Evolutionary conservation across 2,113 vertebrate species (phyloP).

Genomic region (Passer montanus): DNA sequence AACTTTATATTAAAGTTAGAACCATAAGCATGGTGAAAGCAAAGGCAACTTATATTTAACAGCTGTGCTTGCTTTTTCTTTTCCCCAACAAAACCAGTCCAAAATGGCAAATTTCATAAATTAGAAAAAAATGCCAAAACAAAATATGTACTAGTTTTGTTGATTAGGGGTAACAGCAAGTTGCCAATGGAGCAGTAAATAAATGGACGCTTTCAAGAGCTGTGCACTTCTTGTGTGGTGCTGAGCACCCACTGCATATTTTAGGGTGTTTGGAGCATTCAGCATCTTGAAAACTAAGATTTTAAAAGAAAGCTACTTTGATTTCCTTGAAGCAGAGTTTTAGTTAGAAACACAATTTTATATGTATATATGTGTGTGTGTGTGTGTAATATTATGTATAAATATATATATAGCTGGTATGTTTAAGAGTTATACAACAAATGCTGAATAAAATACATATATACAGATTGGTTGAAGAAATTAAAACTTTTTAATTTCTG

Average conservation of each 20-base stretch:
- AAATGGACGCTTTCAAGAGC: not conserved
- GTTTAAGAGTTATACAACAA: not conserved
- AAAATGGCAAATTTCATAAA: not conserved
- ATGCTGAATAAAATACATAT: not conserved
- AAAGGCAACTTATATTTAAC: not conserved
- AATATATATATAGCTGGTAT: not conserved
- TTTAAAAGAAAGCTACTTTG: not conserved
- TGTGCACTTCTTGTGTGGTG: not conserved
- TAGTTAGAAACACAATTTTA: not conserved
- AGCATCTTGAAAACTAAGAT: not conserved
- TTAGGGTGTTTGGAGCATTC: not conserved
- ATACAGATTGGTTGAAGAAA: not conserved
- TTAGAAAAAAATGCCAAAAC: not conserved
- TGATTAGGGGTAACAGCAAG: not conserved
- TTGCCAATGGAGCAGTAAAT: not conserved
- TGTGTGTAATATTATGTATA: not conserved
- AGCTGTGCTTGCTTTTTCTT: not conserved
- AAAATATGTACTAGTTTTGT: not conserved
- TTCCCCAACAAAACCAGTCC: not conserved
- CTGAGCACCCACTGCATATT: not conserved
- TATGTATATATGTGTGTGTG: not conserved
- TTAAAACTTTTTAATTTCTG: not conserved
- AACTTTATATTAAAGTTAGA: not conserved
- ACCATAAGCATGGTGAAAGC: not conserved
- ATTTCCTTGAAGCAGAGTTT: slow-evolving; percentile 5